A percentile compares a stretch with the other conserved stretches of the same genome.
Conservation (phyloP, 2,113 vertebrate genomes). For the Taxidea taxus region DNA sequence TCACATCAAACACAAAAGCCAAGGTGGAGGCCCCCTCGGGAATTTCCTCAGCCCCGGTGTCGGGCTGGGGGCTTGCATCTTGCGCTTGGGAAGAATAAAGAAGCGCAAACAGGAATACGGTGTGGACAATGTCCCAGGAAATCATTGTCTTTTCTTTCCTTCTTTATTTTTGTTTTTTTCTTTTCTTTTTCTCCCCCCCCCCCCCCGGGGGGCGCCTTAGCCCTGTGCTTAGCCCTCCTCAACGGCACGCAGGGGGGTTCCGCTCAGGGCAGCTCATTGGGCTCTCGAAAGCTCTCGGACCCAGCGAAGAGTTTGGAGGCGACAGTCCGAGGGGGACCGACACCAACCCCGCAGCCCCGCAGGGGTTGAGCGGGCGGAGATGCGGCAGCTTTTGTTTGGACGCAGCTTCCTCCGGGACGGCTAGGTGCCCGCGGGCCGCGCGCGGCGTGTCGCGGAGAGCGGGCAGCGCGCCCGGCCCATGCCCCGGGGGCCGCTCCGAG, state of each 20-base stretch:
- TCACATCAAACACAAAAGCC: conserved; percentile 99
- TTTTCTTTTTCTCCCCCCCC: no score
- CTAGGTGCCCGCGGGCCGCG: conserved; percentile 56
- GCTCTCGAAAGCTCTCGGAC: not conserved
- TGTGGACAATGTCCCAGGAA: conserved; percentile 40
- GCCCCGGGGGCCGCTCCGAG: conserved; percentile 39
- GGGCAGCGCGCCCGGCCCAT: conserved; percentile 29
- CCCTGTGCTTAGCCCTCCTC: conserved; percentile 22
- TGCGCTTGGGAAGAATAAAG: conserved; percentile 74
- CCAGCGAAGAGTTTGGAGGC: not conserved
- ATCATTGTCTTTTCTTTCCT: conserved; percentile 48
- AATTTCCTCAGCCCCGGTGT: conserved; percentile 78
- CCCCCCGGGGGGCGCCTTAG: not conserved
- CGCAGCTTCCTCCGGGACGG: conserved; percentile 47
- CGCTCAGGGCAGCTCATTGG: conserved; percentile 62
- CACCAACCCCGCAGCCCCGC: not conserved
- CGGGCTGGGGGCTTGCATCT: conserved; percentile 70
- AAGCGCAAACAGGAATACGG: conserved; percentile 74
- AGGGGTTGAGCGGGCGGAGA: conserved; percentile 13
- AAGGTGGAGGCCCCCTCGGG: conserved; percentile 97
- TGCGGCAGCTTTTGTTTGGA: conserved; percentile 69
- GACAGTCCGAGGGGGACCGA: not conserved
- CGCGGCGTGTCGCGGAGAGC: conserved; percentile 64
- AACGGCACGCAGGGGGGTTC: conserved; percentile 21
- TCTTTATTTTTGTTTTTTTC: no score